Percentiles rank a stretch among this genome's conserved stretches.
Conservation (phyloP, 2,888 invertebrate genomes). For the Pasiphila rectangulata region DNA sequence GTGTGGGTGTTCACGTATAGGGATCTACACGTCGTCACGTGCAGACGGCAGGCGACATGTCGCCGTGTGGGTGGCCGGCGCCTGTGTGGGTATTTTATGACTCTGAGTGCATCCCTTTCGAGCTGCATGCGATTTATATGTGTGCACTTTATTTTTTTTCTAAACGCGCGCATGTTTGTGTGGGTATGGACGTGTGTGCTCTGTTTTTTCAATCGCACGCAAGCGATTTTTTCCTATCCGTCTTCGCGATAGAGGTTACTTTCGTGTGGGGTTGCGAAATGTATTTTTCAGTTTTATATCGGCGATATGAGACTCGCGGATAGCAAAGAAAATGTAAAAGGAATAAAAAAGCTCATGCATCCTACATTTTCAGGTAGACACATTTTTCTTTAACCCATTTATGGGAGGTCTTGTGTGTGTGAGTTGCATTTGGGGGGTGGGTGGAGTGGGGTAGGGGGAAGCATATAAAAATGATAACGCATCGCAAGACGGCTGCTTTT, state of each 20-base stretch:
- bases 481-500: constrained; percentile 81
- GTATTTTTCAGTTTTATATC: constrained; percentile 81
- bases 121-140: constrained; percentile 79
- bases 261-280: constrained; percentile 54
- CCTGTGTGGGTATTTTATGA: constrained; percentile 75
- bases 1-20: constrained; percentile 58
- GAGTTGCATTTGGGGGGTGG: constrained; percentile 54
- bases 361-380: constrained; percentile 81
- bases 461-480: constrained; percentile 81
- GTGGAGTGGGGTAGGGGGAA: constrained; percentile 55
- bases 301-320: constrained; percentile 80
- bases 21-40: constrained; percentile 52
- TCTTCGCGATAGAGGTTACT: constrained; percentile 30
- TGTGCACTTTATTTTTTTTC: constrained; percentile 78
- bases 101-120: constrained; percentile 81
- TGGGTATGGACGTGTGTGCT: constrained; percentile 68
- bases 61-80: constrained; percentile 41
- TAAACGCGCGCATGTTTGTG: constrained; percentile 56
- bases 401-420: constrained; percentile 66
- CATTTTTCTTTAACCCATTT: constrained; percentile 81
- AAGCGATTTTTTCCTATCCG: constrained; percentile 41
- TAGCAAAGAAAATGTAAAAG: constrained; percentile 78
- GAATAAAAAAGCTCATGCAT: constrained; percentile 77
- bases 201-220: constrained; percentile 57
- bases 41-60: constrained; percentile 48